A percentile compares a stretch with the other conserved stretches of the same genome.
phyloP scores from a whole-genome alignment of 2,888 invertebrate species.

The Pharmacophagus antenor region DNA sequence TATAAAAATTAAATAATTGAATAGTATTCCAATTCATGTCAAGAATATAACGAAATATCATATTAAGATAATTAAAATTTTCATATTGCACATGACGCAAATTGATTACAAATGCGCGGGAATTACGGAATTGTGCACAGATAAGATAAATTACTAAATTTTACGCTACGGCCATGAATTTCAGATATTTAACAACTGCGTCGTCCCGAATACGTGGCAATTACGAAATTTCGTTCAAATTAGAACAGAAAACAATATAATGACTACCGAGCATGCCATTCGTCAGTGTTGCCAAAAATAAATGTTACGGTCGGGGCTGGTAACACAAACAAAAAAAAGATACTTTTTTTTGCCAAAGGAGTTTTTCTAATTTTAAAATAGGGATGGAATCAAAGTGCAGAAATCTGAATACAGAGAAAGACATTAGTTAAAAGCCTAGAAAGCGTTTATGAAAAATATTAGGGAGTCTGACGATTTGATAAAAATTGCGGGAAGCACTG shows the following conservation, averaged over 20 bases:
- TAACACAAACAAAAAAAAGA: background rate
- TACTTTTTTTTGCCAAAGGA: background rate
- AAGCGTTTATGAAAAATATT: too few relatives aligned
- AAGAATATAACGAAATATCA: background rate
- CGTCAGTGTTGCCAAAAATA: background rate
- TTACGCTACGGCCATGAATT: constrained; percentile 33
- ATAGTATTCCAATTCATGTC: background rate
- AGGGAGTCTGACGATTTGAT: too few relatives aligned
- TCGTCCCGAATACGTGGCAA: constrained; percentile 29
- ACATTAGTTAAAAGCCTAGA: too few relatives aligned
- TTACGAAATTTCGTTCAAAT: constrained; percentile 57
- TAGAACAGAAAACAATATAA: constrained; percentile 58
- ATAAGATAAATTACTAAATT: constrained; percentile 23
- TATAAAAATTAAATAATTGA: background rate
- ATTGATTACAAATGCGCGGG: constrained; percentile 19
- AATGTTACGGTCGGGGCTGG: background rate
- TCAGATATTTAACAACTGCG: constrained; percentile 53
- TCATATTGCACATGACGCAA: constrained; percentile 10
- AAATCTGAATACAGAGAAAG: too few relatives aligned
- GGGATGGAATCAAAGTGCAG: too few relatives aligned
- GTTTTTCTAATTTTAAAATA: too few relatives aligned
- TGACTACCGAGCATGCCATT: constrained; percentile 33
- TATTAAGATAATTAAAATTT: background rate
- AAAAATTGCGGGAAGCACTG: too few relatives aligned
- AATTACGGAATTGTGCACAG: constrained; percentile 27